Conservation (phyloP, 2,888 invertebrate species). For the Acrobasis consociella region DNA sequence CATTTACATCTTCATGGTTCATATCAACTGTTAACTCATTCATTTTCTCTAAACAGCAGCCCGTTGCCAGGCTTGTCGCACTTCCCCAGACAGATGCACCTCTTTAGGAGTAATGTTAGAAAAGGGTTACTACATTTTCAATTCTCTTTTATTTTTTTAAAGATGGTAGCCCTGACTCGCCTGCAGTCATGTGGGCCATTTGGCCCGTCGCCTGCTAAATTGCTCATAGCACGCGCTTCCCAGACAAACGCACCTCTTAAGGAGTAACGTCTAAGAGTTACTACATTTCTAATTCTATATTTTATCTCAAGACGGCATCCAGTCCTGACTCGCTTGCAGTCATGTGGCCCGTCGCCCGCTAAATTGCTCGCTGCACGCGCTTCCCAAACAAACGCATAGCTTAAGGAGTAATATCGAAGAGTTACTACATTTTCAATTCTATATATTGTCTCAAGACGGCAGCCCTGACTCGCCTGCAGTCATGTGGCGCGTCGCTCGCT, state of each 20-base stretch:
- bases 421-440: no score
- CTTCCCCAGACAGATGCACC: slow-evolving; percentile 43
- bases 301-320: not conserved
- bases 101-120: no score
- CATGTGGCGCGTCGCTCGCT: no score
- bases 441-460: not conserved
- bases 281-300: no score
- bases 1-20: no score
- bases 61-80: slow-evolving; percentile 55
- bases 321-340: not conserved
- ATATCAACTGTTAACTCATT: no score
- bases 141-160: no score
- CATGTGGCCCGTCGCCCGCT: slow-evolving; percentile 35
- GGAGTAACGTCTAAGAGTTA: no score
- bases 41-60: no score
- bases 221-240: not conserved
- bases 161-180: not conserved
- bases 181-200: not conserved
- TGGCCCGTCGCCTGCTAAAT: not conserved
- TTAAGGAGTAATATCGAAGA: no score
- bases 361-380: slow-evolving; percentile 56
- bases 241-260: not conserved
- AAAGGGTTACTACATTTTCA: no score
- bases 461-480: no score
- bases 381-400: slow-evolving; percentile 42